Evolutionary conservation across 2,113 vertebrate species (phyloP).

Genomic region (Psephotus haematonotus): DNA sequence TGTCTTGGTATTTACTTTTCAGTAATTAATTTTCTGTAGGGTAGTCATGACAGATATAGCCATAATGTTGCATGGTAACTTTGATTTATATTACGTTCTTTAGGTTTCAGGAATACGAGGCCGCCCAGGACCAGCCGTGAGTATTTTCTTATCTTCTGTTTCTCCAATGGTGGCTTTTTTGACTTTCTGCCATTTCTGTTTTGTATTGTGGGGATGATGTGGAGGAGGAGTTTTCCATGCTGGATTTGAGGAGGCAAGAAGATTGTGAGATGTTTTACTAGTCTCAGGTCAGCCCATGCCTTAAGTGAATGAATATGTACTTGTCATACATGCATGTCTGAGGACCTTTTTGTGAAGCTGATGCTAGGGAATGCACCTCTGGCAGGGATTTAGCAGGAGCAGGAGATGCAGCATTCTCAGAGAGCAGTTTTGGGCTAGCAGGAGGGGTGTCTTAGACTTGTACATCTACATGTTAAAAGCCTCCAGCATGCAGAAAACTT

Average conservation of each 20-base stretch:
- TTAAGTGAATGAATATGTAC: background rate
- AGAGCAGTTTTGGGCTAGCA: background rate
- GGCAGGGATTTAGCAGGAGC: background rate
- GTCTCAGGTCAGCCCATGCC: background rate
- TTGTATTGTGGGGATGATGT: background rate
- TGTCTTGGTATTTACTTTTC: background rate
- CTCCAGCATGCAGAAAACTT: background rate
- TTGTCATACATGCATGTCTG: rapidly evolving
- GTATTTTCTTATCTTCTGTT: conserved; percentile 23
- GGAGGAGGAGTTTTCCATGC: background rate
- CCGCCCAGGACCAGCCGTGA: conserved; percentile 88
- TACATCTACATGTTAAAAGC: background rate
- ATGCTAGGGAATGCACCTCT: background rate
- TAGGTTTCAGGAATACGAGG: conserved; percentile 92
- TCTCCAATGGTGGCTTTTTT: background rate
- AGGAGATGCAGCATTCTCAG: background rate
- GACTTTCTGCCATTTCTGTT: background rate
- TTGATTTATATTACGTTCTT: background rate
- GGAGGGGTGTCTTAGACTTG: background rate
- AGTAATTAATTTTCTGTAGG: background rate
- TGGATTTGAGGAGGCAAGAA: background rate
- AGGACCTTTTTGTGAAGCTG: background rate
- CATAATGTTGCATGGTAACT: background rate
- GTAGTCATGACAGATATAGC: background rate
- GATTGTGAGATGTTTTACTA: background rate